Evolutionary conservation across 2,113 vertebrate species (phyloP), one percentile per base, ranked within the genome.

Genomic region (Heptranchias perlo): DNA sequence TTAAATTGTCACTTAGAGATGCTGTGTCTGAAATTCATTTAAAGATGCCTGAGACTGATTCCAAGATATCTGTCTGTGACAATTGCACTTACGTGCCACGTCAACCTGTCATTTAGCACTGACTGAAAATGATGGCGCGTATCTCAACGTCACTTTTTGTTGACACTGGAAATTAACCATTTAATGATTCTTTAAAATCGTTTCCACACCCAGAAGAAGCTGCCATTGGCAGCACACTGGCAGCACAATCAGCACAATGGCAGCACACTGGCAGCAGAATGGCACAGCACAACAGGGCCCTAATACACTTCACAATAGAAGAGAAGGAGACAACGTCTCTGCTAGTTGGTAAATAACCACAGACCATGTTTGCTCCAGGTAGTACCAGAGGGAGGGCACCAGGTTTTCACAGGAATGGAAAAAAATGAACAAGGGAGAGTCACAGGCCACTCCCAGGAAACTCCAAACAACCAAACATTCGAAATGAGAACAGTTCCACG

Each of bases 1-100:
- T 52, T 95, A 95, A 95, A 95, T 95, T 95, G 94, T 95, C 94
- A 95, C 94, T 95, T 95, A 69, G 64, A 95, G 94, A 73, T 7
- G 65, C 65, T 95, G 65, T 52, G 94, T 95, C 64, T 67, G 94
- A 95, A 95, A 95, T 95, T 95, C 94, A 69, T 95, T 95, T 95
- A 67, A 49, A 47, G 64, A 95, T 69, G 64, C 94, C 65, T 35
- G 64, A 52, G 64, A 67, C 54, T 69, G 94, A 95, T 95, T 95
- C 65, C 25, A 6, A 95, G 44, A 95, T 95, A 69, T 73, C 94
- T 95, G 94, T 49, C 64, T 95, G 94, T 73, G 94, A 95, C 94
- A 95, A 95, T 95, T 69, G 65, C 94, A 95, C 47, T 95, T 69
- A 95, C 44, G 58, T 95, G 65, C 94, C 65, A 69, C 44, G 44